phyloP scores from a whole-genome alignment of 2,113 vertebrate species.

The Takifugu flavidus region DNA sequence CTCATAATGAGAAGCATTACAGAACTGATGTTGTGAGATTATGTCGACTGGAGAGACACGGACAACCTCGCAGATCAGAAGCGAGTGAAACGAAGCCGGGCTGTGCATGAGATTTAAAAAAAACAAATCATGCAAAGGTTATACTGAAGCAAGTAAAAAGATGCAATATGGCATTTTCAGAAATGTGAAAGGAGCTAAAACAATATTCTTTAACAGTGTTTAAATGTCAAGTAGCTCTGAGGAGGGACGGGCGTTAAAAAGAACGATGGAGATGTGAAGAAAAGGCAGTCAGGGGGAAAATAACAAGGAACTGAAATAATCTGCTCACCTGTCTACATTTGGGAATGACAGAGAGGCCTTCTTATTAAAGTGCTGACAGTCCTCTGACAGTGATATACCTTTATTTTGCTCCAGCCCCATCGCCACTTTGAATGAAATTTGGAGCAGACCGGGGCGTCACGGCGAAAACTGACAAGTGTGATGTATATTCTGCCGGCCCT shows the following conservation, averaged over 20 bases:
- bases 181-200: too few species aligned
- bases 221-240: not conserved
- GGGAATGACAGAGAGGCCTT: conserved; percentile 22
- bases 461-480: conserved; percentile 34
- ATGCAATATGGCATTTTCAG: too few species aligned
- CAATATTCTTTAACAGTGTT: too few species aligned
- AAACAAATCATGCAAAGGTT: too few species aligned
- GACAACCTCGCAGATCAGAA: conserved; percentile 38
- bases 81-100: not conserved
- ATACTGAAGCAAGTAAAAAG: too few species aligned
- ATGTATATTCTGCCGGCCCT: conserved; percentile 1
- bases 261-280: not conserved
- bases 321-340: conserved; percentile 37
- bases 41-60: conserved; percentile 59
- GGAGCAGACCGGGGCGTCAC: conserved; percentile 32
- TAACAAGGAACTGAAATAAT: conserved; percentile 33
- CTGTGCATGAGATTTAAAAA: too few species aligned
- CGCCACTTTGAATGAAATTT: conserved; percentile 37
- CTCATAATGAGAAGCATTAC: conserved; percentile 74
- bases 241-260: not conserved
- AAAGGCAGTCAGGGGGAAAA: not conserved
- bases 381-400: conserved; percentile 49
- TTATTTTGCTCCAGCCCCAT: conserved; percentile 41
- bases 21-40: conserved; percentile 74
- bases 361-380: conserved; percentile 61